These are phyloP conservation scores for Choristoneura fumiferana DNA, from an alignment of 1,140 invertebrate species.

Conservation along the genomic window DNA sequence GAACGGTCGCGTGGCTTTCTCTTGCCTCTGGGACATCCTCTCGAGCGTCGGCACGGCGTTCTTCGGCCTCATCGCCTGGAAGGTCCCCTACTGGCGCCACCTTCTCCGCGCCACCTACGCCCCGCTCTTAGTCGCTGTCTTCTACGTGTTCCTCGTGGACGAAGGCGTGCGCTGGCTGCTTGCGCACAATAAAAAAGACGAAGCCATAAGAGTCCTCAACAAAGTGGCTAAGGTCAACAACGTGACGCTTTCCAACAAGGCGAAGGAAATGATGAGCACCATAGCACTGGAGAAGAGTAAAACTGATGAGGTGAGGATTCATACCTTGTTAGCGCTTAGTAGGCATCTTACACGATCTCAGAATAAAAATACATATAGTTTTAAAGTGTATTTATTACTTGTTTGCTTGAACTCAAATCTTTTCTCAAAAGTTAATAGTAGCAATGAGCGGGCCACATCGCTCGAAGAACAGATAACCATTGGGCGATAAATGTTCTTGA, in stretches of 20 bases:
- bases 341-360: too few species aligned
- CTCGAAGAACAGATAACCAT: too few species aligned
- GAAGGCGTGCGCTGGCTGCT: constrained; percentile 88
- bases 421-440: too few species aligned
- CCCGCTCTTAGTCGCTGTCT: constrained; percentile 82
- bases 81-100: constrained; percentile 84
- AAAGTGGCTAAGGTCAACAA: constrained; percentile 86
- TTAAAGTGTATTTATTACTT: too few species aligned
- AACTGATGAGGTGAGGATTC: constrained; percentile 39
- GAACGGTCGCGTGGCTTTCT: constrained; percentile 60
- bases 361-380: too few species aligned
- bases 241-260: constrained; percentile 78
- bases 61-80: constrained; percentile 85
- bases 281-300: constrained; percentile 49
- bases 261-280: constrained; percentile 68
- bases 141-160: constrained; percentile 82
- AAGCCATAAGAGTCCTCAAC: constrained; percentile 81
- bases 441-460: too few species aligned
- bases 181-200: constrained; percentile 83
- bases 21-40: constrained; percentile 59
- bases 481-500: too few species aligned
- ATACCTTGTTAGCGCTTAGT: too few species aligned
- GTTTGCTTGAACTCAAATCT: too few species aligned
- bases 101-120: constrained; percentile 84
- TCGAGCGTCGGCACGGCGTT: constrained; percentile 81